These are phyloP conservation scores for Agrotis ipsilon DNA, from an alignment of 2,888 invertebrate genomes.

Conservation along the genomic window DNA sequence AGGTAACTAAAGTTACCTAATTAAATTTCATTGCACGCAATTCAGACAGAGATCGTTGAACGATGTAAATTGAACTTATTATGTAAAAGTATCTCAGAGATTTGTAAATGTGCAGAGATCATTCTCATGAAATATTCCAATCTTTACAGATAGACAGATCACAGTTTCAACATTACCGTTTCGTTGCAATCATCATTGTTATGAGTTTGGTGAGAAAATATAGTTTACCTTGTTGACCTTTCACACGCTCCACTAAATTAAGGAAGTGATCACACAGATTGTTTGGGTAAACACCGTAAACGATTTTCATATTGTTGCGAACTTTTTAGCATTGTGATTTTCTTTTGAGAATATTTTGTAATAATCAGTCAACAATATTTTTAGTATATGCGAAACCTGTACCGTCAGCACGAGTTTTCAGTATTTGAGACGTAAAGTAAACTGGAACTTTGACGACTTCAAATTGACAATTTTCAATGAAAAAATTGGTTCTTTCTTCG, in stretches of 20 bases:
- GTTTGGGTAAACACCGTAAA: conserved; percentile 38
- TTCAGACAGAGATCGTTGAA: conserved; percentile 20
- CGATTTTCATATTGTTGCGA: conserved; percentile 18
- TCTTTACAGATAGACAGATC: conserved; percentile 49
- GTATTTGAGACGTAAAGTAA: too few species aligned
- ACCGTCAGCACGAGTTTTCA: too few species aligned
- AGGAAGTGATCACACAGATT: conserved; percentile 58
- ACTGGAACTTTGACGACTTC: too few species aligned
- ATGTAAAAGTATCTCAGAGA: conserved; percentile 13
- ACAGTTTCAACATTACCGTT: conserved; percentile 64
- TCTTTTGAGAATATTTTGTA: background rate
- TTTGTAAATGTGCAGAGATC: conserved; percentile 48
- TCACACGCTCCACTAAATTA: conserved; percentile 73
- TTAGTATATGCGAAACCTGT: too few species aligned
- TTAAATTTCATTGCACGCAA: background rate
- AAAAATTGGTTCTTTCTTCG: too few species aligned
- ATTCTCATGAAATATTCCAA: conserved; percentile 61
- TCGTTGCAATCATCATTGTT: conserved; percentile 63
- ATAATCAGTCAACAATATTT: too few species aligned
- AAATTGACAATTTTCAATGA: too few species aligned
- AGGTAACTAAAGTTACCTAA: background rate
- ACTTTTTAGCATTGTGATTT: conserved; percentile 2
- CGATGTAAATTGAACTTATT: conserved; percentile 24
- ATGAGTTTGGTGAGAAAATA: conserved; percentile 51
- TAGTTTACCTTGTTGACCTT: conserved; percentile 68